Base-by-base conservation (phyloP, 2,113 vertebrate species). In the Rhodinocichla rosea region DNA sequence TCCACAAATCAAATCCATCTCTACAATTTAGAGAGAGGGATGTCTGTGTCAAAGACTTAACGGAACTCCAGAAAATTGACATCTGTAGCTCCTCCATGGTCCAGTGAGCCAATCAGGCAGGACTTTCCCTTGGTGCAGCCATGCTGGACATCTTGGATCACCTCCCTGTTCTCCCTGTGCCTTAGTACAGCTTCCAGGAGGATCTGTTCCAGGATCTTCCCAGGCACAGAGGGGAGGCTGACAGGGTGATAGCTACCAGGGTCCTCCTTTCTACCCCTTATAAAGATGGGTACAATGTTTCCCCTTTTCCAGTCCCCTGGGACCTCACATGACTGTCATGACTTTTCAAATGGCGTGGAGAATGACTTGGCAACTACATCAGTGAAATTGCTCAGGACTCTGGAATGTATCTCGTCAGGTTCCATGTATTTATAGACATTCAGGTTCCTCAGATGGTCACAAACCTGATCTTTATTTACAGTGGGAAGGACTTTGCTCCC, bases 181-280 rank as follows among this genome's bases (percentile, higher is more conserved):
- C n/a, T 24, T 30, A 35, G 42, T 10, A 65, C 2, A 56, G 30
- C 15, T 85, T 56, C 42, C 20, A 28, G 30, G 4, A 67, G 52
- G 13, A 57, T 50, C 42, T 57, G 8, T 49, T 75, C 13, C 2
- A 28, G 5, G 23, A 65, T 56, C 23, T 7, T 75, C 19, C n/a
- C 50, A n/a, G 52, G 24, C 30, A 40, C n/a, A 20, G 24, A n/a
- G 15, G 23, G 6, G 2, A 56, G 6, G 50, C 24, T 65, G 42
- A 23, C 5, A 7, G 30, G 4, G 3, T 1, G 0, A 24, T 40
- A 16, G 19, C 13, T 49, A 6, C 35, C 35, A 49, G 3, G 13
- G 24, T 40, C 4, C 40, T 84, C 6, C 3, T 40, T 47, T 64
- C 22, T 62, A 35, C 2, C 6, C 24, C 10, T 4, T 20, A 0